phyloP scores from a whole-genome alignment of 2,113 vertebrate genomes.

The Pygoscelis antarcticus region DNA sequence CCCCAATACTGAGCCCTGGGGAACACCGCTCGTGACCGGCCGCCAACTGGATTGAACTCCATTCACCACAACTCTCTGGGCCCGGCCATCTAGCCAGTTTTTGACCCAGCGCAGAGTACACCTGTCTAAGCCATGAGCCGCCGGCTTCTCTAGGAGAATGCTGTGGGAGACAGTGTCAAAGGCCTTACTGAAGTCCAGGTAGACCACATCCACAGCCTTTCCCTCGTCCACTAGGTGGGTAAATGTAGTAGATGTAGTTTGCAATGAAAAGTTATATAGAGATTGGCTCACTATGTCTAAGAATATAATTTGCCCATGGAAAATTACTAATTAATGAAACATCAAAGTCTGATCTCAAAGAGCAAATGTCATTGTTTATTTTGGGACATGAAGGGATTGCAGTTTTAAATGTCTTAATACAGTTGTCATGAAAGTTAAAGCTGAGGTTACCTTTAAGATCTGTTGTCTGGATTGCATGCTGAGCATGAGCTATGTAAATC shows the following conservation, averaged over 20 bases:
- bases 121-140: no score
- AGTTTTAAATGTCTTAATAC: neutral
- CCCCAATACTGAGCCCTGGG: no score
- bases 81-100: no score
- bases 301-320: neutral
- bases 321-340: neutral
- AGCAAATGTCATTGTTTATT: neutral
- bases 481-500: neutral
- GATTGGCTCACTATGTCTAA: neutral
- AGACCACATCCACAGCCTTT: no score
- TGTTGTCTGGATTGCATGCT: neutral
- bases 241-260: neutral
- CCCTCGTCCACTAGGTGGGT: no score
- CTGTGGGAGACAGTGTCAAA: no score
- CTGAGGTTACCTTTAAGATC: neutral
- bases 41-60: no score
- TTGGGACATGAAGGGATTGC: neutral
- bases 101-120: no score
- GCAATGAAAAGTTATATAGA: neutral
- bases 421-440: neutral
- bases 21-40: no score
- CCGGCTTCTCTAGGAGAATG: no score
- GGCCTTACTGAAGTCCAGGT: no score
- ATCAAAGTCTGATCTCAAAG: neutral
- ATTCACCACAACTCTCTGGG: no score